phyloP scores from a whole-genome alignment of 2,888 invertebrate genomes.

The Pseudolycoriella hygida region DNA sequence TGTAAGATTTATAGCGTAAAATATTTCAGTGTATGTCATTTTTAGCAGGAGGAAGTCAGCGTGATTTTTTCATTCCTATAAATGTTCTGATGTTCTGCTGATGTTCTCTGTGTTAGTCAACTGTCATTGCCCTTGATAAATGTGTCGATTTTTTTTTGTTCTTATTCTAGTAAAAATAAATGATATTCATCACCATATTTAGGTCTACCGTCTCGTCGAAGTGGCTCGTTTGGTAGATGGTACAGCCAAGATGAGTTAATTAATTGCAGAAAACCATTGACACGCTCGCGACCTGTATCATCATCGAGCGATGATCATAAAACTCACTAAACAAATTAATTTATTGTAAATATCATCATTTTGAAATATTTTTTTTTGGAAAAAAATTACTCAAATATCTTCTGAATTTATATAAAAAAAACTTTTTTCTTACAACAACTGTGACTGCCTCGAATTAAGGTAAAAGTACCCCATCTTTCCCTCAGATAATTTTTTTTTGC shows the following conservation, averaged over 20 bases:
- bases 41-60: neutral
- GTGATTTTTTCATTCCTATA: neutral
- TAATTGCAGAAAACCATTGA: slow-evolving; percentile 2
- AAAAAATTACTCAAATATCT: too few species aligned
- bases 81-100: neutral
- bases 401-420: too few species aligned
- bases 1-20: neutral
- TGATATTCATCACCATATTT: slow-evolving; percentile 7
- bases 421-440: too few species aligned
- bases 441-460: too few species aligned
- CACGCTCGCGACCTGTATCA: slow-evolving; percentile 6
- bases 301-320: slow-evolving; percentile 5
- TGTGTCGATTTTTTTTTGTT: neutral
- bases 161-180: neutral
- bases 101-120: neutral
- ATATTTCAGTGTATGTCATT: neutral
- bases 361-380: too few species aligned
- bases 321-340: neutral
- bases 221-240: slow-evolving; percentile 7
- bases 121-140: neutral
- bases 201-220: slow-evolving; percentile 10
- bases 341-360: too few species aligned
- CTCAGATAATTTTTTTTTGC: too few species aligned
- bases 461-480: too few species aligned
- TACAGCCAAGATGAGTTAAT: slow-evolving; percentile 5